phyloP scores from a whole-genome alignment of 2,113 vertebrate genomes.

The Scalopus aquaticus region DNA sequence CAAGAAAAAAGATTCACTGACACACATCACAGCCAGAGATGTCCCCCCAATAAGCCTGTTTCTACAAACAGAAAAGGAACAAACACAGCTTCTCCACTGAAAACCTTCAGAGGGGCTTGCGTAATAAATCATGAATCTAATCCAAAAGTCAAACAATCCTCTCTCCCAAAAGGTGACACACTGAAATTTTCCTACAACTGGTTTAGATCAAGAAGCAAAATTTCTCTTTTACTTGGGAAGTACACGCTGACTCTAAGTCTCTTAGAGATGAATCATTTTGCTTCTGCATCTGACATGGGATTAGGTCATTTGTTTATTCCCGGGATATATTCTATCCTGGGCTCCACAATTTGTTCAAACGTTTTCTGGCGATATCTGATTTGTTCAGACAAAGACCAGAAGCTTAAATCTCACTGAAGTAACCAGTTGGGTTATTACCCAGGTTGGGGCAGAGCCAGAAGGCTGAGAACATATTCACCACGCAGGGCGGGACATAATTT shows the following conservation, averaged over 20 bases:
- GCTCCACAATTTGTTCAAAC: conserved; percentile 45
- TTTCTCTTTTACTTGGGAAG: conserved; percentile 25
- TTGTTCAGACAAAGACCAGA: conserved; percentile 80
- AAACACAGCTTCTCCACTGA: neutral
- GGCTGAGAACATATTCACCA: neutral
- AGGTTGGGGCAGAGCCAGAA: conserved; percentile 73
- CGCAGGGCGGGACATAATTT: conserved; percentile 44
- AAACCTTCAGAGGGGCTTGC: neutral
- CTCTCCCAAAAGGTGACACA: conserved; percentile 21
- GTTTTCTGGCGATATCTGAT: conserved; percentile 73
- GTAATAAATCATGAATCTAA: neutral
- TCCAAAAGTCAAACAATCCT: conserved; percentile 41
- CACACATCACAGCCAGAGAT: neutral
- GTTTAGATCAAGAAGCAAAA: conserved; percentile 43
- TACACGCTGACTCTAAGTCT: neutral
- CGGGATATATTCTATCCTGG: neutral
- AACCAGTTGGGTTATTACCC: conserved; percentile 78
- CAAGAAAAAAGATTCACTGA: neutral
- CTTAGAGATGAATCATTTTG: neutral
- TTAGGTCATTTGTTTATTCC: conserved; percentile 71
- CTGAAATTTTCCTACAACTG: conserved; percentile 50
- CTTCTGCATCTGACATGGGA: neutral
- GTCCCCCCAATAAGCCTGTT: neutral
- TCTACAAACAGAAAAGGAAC: neutral
- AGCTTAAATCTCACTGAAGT: conserved; percentile 80